Percentiles rank a stretch among this genome's conserved stretches.
phyloP scores from a whole-genome alignment of 1,140 invertebrate species.

The Trichoplusia ni region DNA sequence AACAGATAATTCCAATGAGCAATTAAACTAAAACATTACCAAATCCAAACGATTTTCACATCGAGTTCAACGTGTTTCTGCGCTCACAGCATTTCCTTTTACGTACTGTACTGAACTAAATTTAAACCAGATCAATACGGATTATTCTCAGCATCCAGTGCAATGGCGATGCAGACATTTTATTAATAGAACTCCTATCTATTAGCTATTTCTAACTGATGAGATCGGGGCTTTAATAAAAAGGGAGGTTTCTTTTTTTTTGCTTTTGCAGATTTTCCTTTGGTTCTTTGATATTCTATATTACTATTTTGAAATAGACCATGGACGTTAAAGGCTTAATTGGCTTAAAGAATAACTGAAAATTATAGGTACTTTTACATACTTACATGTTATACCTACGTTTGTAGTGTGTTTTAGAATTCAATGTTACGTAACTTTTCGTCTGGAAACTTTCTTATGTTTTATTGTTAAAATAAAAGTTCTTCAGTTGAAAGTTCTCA shows the following conservation, averaged over 20 bases:
- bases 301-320: too few species aligned
- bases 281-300: too few species aligned
- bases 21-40: slow-evolving; percentile 18
- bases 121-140: slow-evolving; percentile 76
- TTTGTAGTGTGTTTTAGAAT: too few species aligned
- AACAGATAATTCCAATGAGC: slow-evolving; percentile 22
- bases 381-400: too few species aligned
- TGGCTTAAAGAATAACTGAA: too few species aligned
- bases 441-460: too few species aligned
- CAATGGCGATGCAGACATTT: slow-evolving; percentile 64
- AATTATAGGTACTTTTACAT: too few species aligned
- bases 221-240: slow-evolving; percentile 1
- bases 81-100: slow-evolving; percentile 30
- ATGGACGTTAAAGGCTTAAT: too few species aligned
- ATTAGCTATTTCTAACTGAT: slow-evolving; percentile 44
- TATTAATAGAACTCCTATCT: slow-evolving; percentile 61
- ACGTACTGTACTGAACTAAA: slow-evolving; percentile 56
- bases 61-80: not conserved
- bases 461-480: too few species aligned
- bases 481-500: too few species aligned
- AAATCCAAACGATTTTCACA: slow-evolving; percentile 13
- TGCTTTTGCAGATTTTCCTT: not conserved
- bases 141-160: slow-evolving; percentile 58
- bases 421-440: too few species aligned
- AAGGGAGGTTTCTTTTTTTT: not conserved